Evolutionary conservation across 2,888 invertebrate species (phyloP).

Genomic region (Eupelmus urozonus): DNA sequence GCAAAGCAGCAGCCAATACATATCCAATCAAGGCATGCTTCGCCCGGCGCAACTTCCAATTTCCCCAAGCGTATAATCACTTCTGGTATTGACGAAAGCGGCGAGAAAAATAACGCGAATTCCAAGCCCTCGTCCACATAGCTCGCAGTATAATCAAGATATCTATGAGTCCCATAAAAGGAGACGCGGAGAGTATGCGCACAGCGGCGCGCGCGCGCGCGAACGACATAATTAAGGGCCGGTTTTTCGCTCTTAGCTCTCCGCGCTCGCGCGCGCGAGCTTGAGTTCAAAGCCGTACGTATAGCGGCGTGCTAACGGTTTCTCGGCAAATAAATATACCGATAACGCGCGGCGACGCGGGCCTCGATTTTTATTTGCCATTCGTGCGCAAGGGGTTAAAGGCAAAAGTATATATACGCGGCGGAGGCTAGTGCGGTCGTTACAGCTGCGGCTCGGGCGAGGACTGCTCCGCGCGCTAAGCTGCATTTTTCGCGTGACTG

Average conservation of each 20-base stretch:
- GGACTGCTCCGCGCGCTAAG: too few species aligned
- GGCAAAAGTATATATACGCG: constrained; percentile 2
- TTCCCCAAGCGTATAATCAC: too few species aligned
- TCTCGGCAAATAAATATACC: constrained; percentile 22
- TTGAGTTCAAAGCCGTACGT: too few species aligned
- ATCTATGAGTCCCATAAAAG: constrained; percentile 40
- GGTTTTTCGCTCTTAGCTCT: constrained; percentile 30
- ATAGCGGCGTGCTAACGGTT: constrained; percentile 22
- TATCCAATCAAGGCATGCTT: too few species aligned
- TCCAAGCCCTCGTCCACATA: neutral
- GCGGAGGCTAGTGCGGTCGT: neutral
- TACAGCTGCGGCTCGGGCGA: neutral
- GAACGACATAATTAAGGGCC: constrained; percentile 46
- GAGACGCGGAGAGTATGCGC: constrained; percentile 5
- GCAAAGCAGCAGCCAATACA: too few species aligned
- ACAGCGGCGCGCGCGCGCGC: neutral
- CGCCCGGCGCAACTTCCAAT: too few species aligned
- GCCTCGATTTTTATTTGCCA: too few species aligned
- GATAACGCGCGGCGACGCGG: constrained; percentile 2
- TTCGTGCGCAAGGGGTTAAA: neutral
- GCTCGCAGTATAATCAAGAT: constrained; percentile 35
- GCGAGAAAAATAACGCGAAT: too few species aligned
- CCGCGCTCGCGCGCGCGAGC: too few species aligned
- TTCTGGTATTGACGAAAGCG: too few species aligned
- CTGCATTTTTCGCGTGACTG: too few species aligned